Base-by-base conservation (phyloP, 1,140 invertebrate genomes). In the Rhagoletis zephyria region DNA sequence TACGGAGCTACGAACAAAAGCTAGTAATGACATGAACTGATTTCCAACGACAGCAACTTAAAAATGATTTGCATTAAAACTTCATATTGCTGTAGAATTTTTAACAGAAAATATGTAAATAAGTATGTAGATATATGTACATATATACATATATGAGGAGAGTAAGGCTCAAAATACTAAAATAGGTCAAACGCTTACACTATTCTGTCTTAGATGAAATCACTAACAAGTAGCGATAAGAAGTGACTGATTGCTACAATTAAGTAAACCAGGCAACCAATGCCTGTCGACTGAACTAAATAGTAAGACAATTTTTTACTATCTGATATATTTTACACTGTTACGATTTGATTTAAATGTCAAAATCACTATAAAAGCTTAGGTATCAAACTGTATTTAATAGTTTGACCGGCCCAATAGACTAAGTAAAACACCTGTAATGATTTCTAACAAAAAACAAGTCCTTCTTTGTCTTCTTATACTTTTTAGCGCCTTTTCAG, bases 351-450 rank as follows among this genome's bases (percentile, higher is more conserved):
- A 9, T 40, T 42, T 56, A 19, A 81, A 81, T 81, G 5, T 2
- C n/a, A 81, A 6, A 81, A 30, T 7, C 2, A 74, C n/a, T 81
- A 81, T 81, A 81, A 81, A 81, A 81, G 74, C 16, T 2, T 19
- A 19, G 30, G 10, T 42, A 30, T 16, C 30, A 10, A 81, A 19
- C 9, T 2, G 7, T 7, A 7, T 14, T 19, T 6, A 19, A 81
- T 16, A 81, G 74, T 81, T 81, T 19, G 2, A 59, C 1, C 4
- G n/a, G 30, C 9, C 19, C 48, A 1, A 6, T 51, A 12, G 12
- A 59, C 51, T 56, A 30, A 63, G 61, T 16, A 63, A 56, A 59
- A 81, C 7, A 19, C 16, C 16, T 14, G 19, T 3, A 51, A 81
- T 81, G 74, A 30, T 19, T 56, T 59, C n/a, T 56, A 3, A 19